These are phyloP conservation scores for Tachycineta bicolor DNA, from an alignment of 2,113 vertebrate genomes.

Conservation along the genomic window DNA sequence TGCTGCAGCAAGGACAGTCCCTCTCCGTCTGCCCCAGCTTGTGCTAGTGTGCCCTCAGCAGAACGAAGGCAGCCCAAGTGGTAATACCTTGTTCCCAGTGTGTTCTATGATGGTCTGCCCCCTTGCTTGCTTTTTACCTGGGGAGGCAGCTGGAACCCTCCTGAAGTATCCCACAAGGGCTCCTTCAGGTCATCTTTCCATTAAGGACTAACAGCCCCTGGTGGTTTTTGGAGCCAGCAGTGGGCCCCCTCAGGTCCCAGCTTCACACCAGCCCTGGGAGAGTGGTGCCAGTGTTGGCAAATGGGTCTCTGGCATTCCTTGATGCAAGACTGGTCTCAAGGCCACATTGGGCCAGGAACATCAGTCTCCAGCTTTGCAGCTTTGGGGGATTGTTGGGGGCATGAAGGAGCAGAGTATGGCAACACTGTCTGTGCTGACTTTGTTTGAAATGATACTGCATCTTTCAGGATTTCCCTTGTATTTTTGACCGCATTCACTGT, in stretches of 20 bases:
- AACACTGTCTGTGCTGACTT: background rate
- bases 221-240: background rate
- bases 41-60: background rate
- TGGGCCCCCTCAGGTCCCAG: background rate
- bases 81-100: background rate
- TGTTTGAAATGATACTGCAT: background rate
- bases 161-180: background rate
- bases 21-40: background rate
- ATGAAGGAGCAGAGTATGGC: background rate
- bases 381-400: background rate
- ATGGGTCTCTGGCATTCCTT: background rate
- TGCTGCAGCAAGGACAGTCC: background rate
- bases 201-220: background rate
- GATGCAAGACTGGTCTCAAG: background rate
- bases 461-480: background rate
- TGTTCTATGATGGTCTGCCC: background rate
- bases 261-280: background rate
- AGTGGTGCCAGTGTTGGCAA: background rate
- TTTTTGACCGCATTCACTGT: background rate
- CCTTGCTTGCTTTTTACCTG: background rate
- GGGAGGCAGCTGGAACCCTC: background rate
- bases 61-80: background rate
- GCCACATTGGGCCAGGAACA: background rate
- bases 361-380: background rate
- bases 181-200: background rate